Base-by-base conservation (phyloP, 2,113 vertebrate species). In the Macrotis lagotis region DNA sequence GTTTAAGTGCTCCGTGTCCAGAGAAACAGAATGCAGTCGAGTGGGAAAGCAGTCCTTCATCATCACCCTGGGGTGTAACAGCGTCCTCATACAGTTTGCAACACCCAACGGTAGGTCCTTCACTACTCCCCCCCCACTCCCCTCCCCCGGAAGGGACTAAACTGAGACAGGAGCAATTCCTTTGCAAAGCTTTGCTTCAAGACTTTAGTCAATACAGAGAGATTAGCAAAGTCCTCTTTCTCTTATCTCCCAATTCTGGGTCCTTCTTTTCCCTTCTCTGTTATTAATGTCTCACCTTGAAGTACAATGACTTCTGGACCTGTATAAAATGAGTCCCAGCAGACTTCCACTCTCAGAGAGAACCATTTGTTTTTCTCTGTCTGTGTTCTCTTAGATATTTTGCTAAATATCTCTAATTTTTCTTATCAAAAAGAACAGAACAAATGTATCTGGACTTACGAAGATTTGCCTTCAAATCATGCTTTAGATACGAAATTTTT, bases 31-130 rank as follows among this genome's bases (percentile, higher is more conserved):
- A 98, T 99, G 99, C 98, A 99, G 99, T 97, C 99, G 99, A 0
- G 99, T 99, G 96, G 99, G 99, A 95, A 99, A 99, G 94, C 99
- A 99, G 98, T 99, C 99, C n/a, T 99, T 99, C 98, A 99, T 99
- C 98, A 98, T 99, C 98, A 99, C 99, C 0, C 98, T 99, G 97
- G 99, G 99, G 94, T 99, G 99, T 97, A 99, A 99, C 98, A 99
- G 99, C 1, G 99, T 99, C 96, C 99, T 99, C 94, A 98, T 99
- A 95, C 99, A 99, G 98, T 99, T 99, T 53, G 99, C 99, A 92
- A 99, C 99, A 1, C 99, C 99, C 37, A 99, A 98, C 91, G 99
- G 99, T 99, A 97, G 0, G 98, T 53, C 96, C 91, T 88, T 37
- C 1, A 26, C 28, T 2, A 16, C 10, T 51, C 28, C 0, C 0